Evolutionary conservation across 2,888 invertebrate genomes (phyloP).

Genomic region (Caenorhabditis virilis): DNA sequence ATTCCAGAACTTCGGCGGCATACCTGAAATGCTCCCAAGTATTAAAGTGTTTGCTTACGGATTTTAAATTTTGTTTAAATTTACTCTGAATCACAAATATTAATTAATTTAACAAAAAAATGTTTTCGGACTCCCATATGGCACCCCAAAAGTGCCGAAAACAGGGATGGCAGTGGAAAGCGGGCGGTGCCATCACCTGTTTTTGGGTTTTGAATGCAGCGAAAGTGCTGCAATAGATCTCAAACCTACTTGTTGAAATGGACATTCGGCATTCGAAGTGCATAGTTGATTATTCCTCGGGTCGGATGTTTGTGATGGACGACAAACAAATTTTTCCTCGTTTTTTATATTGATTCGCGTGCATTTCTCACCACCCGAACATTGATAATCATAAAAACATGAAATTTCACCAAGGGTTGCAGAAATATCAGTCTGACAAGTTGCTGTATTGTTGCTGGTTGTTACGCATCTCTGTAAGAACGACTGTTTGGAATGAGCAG

Average conservation of each 20-base stretch:
- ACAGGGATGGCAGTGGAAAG: neutral
- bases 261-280: constrained; percentile 40
- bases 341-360: constrained; percentile 12
- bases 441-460: constrained; percentile 14
- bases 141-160: too few relatives aligned
- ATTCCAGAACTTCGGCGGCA: constrained; percentile 39
- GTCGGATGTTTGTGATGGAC: constrained; percentile 35
- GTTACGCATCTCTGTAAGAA: constrained; percentile 26
- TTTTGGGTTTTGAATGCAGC: too few relatives aligned
- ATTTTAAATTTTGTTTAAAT: too few relatives aligned
- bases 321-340: constrained; percentile 25
- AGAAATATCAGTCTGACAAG: constrained; percentile 25
- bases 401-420: constrained; percentile 34
- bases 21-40: constrained; percentile 18
- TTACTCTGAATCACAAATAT: too few relatives aligned
- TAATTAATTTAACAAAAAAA: neutral
- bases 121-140: neutral
- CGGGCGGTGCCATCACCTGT: too few relatives aligned
- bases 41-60: neutral
- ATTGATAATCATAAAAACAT: constrained; percentile 48
- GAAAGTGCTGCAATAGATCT: too few relatives aligned
- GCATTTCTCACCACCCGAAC: constrained; percentile 52
- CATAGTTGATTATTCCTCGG: constrained; percentile 41
- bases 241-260: constrained; percentile 43
- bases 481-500: too few relatives aligned